Percentiles rank a stretch among this genome's conserved stretches.
Evolutionary conservation across 2,888 invertebrate species (phyloP).

Genomic region (Xylocampa areola): DNA sequence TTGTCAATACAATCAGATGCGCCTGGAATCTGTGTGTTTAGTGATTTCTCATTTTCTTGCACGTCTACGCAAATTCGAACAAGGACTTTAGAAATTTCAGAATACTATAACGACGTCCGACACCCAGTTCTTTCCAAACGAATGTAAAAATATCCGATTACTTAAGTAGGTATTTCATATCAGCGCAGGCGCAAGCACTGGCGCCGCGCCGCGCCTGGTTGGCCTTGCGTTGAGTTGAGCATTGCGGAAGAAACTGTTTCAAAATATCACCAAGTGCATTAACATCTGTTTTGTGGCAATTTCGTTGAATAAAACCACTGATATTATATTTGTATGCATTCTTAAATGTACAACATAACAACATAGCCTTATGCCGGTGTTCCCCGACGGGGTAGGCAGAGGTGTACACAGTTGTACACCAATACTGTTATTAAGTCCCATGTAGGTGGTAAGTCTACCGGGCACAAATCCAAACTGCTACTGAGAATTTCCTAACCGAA

Average conservation of each 20-base stretch:
- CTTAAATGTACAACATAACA: no score
- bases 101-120: conserved; percentile 27
- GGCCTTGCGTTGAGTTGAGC: conserved; percentile 6
- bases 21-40: conserved; percentile 4
- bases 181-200: background rate
- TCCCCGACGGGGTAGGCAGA: no score
- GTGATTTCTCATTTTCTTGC: conserved; percentile 14
- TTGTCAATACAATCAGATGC: background rate
- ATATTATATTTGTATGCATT: no score
- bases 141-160: conserved; percentile 17
- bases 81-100: conserved; percentile 34
- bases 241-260: conserved; percentile 27
- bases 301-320: background rate
- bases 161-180: conserved; percentile 11
- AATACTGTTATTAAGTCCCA: no score
- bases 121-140: conserved; percentile 7
- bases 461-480: no score
- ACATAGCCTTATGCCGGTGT: no score
- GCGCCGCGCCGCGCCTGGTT: no score
- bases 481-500: no score
- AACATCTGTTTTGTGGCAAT: background rate
- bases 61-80: conserved; percentile 29
- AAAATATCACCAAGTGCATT: background rate
- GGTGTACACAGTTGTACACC: no score
- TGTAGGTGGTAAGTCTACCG: no score